Conservation (phyloP, 2,888 invertebrate species). For the Fabriciana adippe region DNA sequence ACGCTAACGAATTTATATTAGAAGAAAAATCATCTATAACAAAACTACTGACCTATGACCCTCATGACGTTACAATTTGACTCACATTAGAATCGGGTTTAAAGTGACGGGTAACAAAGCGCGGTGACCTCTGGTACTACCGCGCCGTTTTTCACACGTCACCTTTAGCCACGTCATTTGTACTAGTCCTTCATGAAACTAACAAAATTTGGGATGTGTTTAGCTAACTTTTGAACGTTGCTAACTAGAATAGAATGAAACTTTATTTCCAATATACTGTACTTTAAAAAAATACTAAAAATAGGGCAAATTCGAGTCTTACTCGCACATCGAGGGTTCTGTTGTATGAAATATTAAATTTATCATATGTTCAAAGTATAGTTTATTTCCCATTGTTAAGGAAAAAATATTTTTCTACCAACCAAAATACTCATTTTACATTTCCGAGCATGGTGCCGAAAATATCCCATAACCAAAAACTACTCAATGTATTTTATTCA, state of each 20-base stretch:
- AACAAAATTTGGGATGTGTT: conserved; percentile 21
- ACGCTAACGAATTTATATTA: neutral
- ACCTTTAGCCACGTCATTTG: conserved; percentile 37
- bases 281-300: no score
- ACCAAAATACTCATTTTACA: no score
- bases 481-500: no score
- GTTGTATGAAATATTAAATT: no score
- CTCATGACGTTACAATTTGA: conserved; percentile 29
- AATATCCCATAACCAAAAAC: no score
- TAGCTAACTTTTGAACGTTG: neutral
- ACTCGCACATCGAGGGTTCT: no score
- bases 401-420: no score
- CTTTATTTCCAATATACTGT: no score
- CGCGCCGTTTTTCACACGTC: conserved; percentile 53
- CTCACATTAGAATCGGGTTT: conserved; percentile 45
- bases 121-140: conserved; percentile 50
- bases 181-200: conserved; percentile 28
- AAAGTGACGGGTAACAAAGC: conserved; percentile 60
- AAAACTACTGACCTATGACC: conserved; percentile 13
- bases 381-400: no score
- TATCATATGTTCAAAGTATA: no score
- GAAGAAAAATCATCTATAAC: conserved; percentile 9
- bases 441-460: no score
- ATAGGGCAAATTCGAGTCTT: no score
- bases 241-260: neutral